phyloP scores from a whole-genome alignment of 1,140 invertebrate species.

The Musca vetustissima region DNA sequence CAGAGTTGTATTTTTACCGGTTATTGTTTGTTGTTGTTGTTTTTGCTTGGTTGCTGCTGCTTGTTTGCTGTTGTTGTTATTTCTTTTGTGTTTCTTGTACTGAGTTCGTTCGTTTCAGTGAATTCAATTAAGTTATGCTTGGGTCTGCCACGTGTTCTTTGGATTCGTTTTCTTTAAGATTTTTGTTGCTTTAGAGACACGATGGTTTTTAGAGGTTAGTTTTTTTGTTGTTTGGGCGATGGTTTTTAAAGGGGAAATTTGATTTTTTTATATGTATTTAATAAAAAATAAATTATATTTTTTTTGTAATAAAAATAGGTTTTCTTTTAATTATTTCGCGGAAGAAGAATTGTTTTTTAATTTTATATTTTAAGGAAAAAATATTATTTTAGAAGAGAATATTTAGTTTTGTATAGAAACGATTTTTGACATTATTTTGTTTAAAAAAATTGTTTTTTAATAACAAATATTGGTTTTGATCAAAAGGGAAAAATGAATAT shows the following conservation, averaged over 20 bases:
- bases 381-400: too few relatives aligned
- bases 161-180: constrained; percentile 1
- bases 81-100: too few relatives aligned
- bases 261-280: background rate
- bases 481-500: too few relatives aligned
- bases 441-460: too few relatives aligned
- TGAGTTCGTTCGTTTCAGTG: background rate
- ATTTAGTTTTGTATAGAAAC: too few relatives aligned
- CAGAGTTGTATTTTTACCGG: constrained; percentile 20
- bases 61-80: background rate
- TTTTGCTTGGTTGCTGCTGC: too few relatives aligned
- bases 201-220: background rate
- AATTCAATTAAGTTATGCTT: background rate
- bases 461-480: too few relatives aligned
- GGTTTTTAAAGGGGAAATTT: background rate
- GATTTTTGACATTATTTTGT: too few relatives aligned
- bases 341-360: too few relatives aligned
- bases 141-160: constrained; percentile 10
- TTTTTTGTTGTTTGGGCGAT: background rate
- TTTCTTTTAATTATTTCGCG: too few relatives aligned
- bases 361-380: too few relatives aligned
- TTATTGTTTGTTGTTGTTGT: background rate
- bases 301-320: background rate
- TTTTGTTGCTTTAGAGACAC: background rate
- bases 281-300: background rate